These are phyloP conservation scores for Lottia scabra DNA, from an alignment of 2,888 invertebrate genomes.

Conservation along the genomic window DNA sequence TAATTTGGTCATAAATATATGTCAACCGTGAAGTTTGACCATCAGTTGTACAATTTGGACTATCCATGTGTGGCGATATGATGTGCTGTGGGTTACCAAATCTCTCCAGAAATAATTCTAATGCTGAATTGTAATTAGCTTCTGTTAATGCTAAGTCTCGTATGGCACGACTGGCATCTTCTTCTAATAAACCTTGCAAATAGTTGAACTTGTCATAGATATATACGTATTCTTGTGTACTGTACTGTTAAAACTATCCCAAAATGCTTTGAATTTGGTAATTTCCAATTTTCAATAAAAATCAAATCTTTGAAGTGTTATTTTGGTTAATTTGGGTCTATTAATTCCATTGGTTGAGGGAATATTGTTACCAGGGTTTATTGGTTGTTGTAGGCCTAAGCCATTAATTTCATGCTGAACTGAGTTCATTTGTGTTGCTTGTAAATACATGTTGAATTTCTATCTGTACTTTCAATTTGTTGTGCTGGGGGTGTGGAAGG, in stretches of 20 bases:
- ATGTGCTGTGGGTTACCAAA: constrained; percentile 7
- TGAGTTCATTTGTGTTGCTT: too few species aligned
- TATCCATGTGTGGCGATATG: constrained; percentile 6
- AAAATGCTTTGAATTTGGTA: neutral
- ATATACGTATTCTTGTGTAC: neutral
- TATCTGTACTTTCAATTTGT: neutral
- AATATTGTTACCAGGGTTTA: neutral
- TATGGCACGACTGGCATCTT: neutral
- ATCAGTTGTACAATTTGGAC: neutral
- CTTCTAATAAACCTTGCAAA: constrained; percentile 8
- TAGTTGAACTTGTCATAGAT: constrained; percentile 9
- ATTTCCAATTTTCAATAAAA: too few species aligned
- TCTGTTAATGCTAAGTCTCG: neutral
- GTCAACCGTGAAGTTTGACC: neutral
- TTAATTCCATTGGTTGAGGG: neutral
- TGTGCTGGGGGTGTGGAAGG: neutral
- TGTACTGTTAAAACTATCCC: constrained; percentile 6
- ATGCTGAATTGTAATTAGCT: neutral
- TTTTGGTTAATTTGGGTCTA: constrained; percentile 6
- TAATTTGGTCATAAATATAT: neutral
- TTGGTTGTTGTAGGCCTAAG: neutral
- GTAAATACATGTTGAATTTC: neutral
- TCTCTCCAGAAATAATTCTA: neutral
- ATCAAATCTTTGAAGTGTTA: neutral
- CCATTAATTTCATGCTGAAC: neutral